phyloP scores from a whole-genome alignment of 2,797 vertebrate genomes.

The Rhincodon typus region DNA sequence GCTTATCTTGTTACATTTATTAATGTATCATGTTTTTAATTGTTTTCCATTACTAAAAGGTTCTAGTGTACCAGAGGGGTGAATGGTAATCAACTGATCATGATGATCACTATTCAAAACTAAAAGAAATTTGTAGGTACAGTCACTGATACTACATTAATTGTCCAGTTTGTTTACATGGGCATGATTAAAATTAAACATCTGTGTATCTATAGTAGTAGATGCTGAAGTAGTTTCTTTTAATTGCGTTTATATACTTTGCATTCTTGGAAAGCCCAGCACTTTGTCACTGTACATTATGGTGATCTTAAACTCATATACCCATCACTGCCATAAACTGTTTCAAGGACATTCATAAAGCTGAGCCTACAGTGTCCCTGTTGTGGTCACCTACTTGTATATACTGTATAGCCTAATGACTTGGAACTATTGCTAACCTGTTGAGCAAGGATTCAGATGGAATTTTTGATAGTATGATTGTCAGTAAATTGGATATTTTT shows the following conservation, averaged over 20 bases:
- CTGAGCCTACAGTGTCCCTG: constrained; percentile 36
- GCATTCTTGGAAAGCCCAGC: constrained; percentile 25
- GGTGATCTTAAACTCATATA: constrained; percentile 16
- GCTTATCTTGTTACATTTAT: constrained; percentile 8
- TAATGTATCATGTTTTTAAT: constrained; percentile 12
- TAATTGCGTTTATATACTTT: constrained; percentile 25
- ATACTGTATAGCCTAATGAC: constrained; percentile 35
- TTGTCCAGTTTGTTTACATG: constrained; percentile 31
- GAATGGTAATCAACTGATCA: constrained; percentile 27
- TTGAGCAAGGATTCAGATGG: constrained; percentile 23
- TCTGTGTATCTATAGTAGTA: constrained; percentile 20
- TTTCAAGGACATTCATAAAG: constrained; percentile 34
- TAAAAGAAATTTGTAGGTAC: constrained; percentile 14
- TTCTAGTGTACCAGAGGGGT: background rate
- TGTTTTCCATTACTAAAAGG: constrained; percentile 15
- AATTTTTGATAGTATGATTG: constrained; percentile 38
- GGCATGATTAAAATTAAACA: constrained; percentile 28
- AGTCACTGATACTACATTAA: constrained; percentile 26
- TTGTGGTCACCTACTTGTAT: constrained; percentile 35
- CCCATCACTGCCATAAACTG: constrained; percentile 32
- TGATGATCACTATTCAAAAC: constrained; percentile 28
- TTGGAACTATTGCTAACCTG: constrained; percentile 26
- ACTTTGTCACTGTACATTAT: constrained; percentile 32
- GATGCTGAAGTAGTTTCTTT: constrained; percentile 18
- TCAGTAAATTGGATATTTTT: constrained; percentile 34